phyloP scores from a whole-genome alignment of 2,797 vertebrate genomes.

The Onychomys leucogaster region DNA sequence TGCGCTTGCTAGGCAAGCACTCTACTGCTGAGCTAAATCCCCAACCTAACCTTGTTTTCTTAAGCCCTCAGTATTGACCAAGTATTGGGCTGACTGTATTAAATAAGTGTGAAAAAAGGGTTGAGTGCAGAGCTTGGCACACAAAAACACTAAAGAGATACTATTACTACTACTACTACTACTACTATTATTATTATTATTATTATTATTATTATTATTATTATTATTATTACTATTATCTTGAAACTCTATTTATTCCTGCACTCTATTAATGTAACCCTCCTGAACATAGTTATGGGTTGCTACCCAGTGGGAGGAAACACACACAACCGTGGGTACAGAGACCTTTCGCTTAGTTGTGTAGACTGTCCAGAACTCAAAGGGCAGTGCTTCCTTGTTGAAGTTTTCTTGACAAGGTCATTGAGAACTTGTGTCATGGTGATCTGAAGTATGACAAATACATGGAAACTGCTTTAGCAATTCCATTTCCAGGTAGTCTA shows the following conservation, averaged over 20 bases:
- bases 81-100: neutral
- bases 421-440: neutral
- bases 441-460: slow-evolving; percentile 5
- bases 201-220: neutral
- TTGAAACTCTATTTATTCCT: neutral
- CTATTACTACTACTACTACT: neutral
- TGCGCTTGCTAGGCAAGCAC: no score
- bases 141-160: slow-evolving; percentile 10
- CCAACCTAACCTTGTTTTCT: no score
- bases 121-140: neutral
- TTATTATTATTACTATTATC: neutral
- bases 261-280: neutral
- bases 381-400: neutral
- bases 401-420: slow-evolving; percentile 21
- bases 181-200: neutral
- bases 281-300: neutral
- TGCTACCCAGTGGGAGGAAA: neutral
- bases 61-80: neutral
- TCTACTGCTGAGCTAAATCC: no score
- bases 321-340: neutral
- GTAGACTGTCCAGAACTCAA: neutral
- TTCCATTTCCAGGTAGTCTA: neutral
- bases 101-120: neutral
- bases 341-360: neutral
- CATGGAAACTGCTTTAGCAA: slow-evolving; percentile 31